phyloP scores from a whole-genome alignment of 2,888 invertebrate genomes.

The Esperia sulphurella region DNA sequence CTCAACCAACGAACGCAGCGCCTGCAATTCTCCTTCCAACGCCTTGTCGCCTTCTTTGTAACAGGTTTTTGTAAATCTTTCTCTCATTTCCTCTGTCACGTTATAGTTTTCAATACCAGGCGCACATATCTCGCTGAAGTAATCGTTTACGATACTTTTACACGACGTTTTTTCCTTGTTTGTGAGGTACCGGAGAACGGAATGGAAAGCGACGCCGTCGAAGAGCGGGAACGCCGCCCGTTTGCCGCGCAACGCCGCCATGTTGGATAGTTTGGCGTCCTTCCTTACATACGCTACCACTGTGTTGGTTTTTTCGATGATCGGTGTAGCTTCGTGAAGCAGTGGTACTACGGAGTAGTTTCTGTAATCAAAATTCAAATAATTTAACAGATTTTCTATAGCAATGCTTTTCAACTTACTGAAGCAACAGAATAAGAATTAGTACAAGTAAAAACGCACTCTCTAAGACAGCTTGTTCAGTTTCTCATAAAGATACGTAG shows the following conservation, averaged over 20 bases:
- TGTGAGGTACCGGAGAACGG: constrained; percentile 68
- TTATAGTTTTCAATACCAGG: constrained; percentile 51
- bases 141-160: constrained; percentile 62
- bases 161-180: constrained; percentile 61
- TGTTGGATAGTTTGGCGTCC: constrained; percentile 73
- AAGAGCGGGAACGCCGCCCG: constrained; percentile 90
- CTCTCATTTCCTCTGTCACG: constrained; percentile 23
- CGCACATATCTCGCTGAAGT: constrained; percentile 84
- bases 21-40: constrained; percentile 79
- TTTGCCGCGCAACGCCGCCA: constrained; percentile 84
- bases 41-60: constrained; percentile 43
- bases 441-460: too few species aligned
- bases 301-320: constrained; percentile 78
- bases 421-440: too few species aligned
- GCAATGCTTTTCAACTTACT: too few species aligned
- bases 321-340: constrained; percentile 80
- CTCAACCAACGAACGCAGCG: constrained; percentile 82
- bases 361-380: constrained; percentile 47
- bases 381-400: too few species aligned
- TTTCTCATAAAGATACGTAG: too few species aligned
- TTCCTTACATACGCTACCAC: constrained; percentile 84
- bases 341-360: constrained; percentile 77
- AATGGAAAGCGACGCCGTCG: constrained; percentile 85
- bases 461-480: too few species aligned
- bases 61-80: constrained; percentile 44